Base-by-base conservation (phyloP, 2,888 invertebrate species). In the Pollenia labialis region DNA sequence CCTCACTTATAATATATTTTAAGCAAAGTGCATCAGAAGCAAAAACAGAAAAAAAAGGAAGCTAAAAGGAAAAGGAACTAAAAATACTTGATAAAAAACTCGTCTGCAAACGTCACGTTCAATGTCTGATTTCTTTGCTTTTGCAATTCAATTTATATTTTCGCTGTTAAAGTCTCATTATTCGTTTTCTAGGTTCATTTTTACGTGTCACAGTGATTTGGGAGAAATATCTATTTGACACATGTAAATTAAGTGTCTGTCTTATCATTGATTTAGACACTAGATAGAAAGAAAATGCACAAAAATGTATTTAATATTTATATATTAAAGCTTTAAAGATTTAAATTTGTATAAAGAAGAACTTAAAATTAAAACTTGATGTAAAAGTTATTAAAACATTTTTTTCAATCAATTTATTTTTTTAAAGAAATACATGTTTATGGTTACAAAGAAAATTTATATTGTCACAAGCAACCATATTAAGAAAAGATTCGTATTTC, bases 201-300 rank as follows among this genome's bases (percentile, higher is more conserved):
- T 54, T 23, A 44, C 60, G 52, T 60, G 79, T 80, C 32, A 60
- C 14, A 32, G 32, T 44, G 46, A 52, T 80, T 58, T 50, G 58
- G n/a, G n/a, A 23, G 23, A 40, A 48, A 62, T 58, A 60, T 69
- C 50, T 50, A 60, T 69, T 60, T 79, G 54, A 32, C 64, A 76
- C 56, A 46, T 56, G 56, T 16, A 48, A 68, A 42, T 68, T 46
- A 32, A 52, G n/a, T 60, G 52, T 44, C 62, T 76, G 23, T 46
- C 14, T 68, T 62, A 12, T 76, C 64, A 42, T 16, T 12, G 23
- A 66, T 66, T 54, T 40, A 40, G 40, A 74, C 32, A 23, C 14
- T 62, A 50, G 9, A 42, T 16, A 48, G 2, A 10, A 32, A 14
- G 8, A 68, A 14, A 50, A 9, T 7, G 14, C 14, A 23, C 12